These are phyloP conservation scores for Saccostrea echinata DNA, from an alignment of 1,140 invertebrate genomes.

Conservation along the genomic window DNA sequence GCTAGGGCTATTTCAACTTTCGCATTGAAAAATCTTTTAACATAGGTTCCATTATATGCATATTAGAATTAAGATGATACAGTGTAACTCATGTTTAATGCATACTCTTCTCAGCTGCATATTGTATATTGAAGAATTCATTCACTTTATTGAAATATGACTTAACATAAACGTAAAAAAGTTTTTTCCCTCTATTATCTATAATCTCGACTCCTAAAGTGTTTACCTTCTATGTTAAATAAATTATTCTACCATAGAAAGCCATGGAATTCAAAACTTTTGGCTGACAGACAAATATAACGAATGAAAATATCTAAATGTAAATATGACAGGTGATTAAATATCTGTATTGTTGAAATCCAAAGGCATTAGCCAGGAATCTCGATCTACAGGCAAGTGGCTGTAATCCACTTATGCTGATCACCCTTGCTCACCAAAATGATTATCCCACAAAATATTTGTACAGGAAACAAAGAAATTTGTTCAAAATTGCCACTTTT, in stretches of 20 bases:
- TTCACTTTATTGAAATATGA: too few species aligned
- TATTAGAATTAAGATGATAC: too few species aligned
- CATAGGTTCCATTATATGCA: too few species aligned
- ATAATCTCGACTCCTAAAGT: too few species aligned
- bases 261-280: neutral
- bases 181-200: too few species aligned
- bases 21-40: too few species aligned
- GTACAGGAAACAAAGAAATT: slow-evolving; percentile 23
- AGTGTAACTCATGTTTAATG: too few species aligned
- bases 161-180: too few species aligned
- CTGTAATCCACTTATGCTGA: slow-evolving; percentile 10
- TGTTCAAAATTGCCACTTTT: slow-evolving; percentile 17
- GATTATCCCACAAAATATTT: slow-evolving; percentile 27
- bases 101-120: too few species aligned
- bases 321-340: slow-evolving; percentile 33
- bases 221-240: too few species aligned
- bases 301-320: neutral
- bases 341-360: neutral
- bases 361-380: neutral
- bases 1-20: too few species aligned
- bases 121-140: too few species aligned
- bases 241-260: neutral
- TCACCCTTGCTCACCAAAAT: neutral
- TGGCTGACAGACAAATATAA: neutral
- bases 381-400: neutral